Conservation (phyloP, 1,140 invertebrate genomes). For the Hormaphis cornu region DNA sequence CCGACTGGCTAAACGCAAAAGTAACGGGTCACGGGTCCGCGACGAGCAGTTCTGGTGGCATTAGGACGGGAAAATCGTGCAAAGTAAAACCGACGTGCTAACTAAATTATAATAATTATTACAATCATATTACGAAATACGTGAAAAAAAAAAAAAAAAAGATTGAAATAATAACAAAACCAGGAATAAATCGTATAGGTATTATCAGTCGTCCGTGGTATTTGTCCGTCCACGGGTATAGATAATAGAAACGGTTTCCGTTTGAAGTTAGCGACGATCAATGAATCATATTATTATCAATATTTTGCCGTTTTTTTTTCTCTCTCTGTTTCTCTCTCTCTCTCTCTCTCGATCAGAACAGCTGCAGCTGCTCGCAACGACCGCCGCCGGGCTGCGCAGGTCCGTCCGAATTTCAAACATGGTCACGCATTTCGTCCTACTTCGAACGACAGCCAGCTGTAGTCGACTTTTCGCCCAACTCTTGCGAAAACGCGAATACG, state of each 20-base stretch:
- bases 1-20: neutral
- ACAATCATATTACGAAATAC: neutral
- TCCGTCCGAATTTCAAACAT: neutral
- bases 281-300: conserved; percentile 1
- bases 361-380: too few species aligned
- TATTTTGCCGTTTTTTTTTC: neutral
- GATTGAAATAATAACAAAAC: conserved; percentile 7
- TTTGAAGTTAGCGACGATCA: conserved; percentile 24
- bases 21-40: neutral
- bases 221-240: neutral
- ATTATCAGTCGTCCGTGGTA: neutral
- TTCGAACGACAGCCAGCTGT: neutral
- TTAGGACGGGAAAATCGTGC: neutral
- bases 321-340: too few species aligned
- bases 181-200: too few species aligned
- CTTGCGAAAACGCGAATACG: too few species aligned
- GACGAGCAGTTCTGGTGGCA: neutral
- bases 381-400: neutral
- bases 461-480: too few species aligned
- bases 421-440: neutral
- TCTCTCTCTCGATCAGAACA: too few species aligned
- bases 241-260: conserved; percentile 7
- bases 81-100: neutral
- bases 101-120: neutral
- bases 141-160: neutral